A percentile compares a stretch with the other conserved stretches of the same genome.
Evolutionary conservation across 2,888 invertebrate genomes (phyloP).

Genomic region (Epicampocera succincta): DNA sequence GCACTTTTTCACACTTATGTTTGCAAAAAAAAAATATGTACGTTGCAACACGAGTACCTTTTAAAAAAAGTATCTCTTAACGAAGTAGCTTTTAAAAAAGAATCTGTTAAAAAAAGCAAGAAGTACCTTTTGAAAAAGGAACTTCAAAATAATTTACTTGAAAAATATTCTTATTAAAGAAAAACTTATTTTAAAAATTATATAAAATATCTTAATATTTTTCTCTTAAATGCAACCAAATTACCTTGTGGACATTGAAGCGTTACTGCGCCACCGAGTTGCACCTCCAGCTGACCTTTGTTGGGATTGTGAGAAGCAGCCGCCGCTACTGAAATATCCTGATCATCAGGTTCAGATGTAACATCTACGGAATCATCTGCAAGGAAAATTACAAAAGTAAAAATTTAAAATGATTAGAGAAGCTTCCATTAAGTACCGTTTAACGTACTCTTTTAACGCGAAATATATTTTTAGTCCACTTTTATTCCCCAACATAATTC

Average conservation of each 20-base stretch:
- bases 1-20: not conserved
- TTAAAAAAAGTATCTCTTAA: not conserved
- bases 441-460: no score
- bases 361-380: slow-evolving; percentile 83
- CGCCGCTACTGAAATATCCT: slow-evolving; percentile 84
- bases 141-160: not conserved
- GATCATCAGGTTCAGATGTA: slow-evolving; percentile 84
- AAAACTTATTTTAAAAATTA: no score
- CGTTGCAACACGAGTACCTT: not conserved
- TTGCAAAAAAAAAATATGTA: no score
- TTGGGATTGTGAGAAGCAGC: slow-evolving; percentile 82
- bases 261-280: slow-evolving; percentile 92
- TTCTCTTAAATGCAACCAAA: no score
- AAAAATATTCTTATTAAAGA: no score
- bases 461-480: no score
- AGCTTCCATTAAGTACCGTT: no score
- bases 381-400: slow-evolving; percentile 46
- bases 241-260: slow-evolving; percentile 91
- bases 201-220: no score
- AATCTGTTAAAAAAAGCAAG: not conserved
- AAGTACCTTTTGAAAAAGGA: not conserved
- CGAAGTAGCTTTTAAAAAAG: not conserved
- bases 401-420: not conserved
- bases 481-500: no score
- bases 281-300: slow-evolving; percentile 89